These are phyloP conservation scores for Palythoa caribaeorum DNA, from an alignment of 92 coral and sea anemone species.

Conservation along the genomic window DNA sequence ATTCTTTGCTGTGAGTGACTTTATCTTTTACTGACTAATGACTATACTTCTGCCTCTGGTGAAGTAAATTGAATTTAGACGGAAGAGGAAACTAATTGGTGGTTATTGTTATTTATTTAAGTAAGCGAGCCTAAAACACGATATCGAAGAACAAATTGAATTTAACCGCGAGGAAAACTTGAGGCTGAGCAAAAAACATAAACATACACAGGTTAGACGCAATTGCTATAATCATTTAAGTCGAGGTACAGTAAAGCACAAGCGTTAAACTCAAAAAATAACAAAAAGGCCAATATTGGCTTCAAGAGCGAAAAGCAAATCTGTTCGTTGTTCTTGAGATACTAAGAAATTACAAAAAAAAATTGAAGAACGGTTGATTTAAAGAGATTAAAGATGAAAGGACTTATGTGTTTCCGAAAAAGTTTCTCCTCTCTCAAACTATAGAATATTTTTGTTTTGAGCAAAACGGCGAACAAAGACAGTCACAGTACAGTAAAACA, in stretches of 20 bases:
- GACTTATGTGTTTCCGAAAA: constrained; percentile 1
- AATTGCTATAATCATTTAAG: not conserved
- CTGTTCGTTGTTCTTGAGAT: constrained; percentile 22
- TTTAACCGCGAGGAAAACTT: not conserved
- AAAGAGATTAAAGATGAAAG: constrained; percentile 17
- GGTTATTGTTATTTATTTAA: not conserved
- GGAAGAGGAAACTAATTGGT: constrained; percentile 3
- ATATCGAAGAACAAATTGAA: not conserved
- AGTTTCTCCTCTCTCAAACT: not conserved
- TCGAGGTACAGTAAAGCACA: not conserved
- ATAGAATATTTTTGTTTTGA: not conserved
- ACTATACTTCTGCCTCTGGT: not conserved
- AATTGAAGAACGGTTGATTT: not conserved
- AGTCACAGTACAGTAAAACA: not conserved
- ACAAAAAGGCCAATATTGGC: not conserved
- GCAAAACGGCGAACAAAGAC: not conserved
- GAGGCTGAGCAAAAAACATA: not conserved
- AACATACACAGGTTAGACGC: not conserved
- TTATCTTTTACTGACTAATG: not conserved
- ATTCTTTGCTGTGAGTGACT: not conserved
- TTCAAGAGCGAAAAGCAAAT: not conserved
- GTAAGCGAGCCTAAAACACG: not conserved
- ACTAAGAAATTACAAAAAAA: constrained; percentile 12
- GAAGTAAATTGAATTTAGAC: constrained; percentile 3
- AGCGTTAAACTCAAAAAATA: not conserved